Evolutionary conservation across 2,797 vertebrate genomes (phyloP), one percentile per base, ranked within the genome.

Genomic region (Eidolon dupreanum): DNA sequence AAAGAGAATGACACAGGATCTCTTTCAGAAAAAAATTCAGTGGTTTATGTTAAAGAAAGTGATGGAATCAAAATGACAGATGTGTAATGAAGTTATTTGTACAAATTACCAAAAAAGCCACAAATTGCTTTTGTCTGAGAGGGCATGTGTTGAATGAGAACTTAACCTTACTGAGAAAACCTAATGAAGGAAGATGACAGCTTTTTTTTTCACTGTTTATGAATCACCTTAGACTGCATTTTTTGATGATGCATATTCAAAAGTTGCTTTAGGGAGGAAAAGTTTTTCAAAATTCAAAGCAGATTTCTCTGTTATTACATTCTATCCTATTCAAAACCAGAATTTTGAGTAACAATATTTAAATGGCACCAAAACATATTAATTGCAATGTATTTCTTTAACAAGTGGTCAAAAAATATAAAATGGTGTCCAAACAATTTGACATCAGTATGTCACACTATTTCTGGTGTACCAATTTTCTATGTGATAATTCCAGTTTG

Each of bases 31-130:
- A 95, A 97, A 85, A 55, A 66, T 59, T 79, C 96, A 24, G 82
- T 95, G 13, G 75, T 83, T 36, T 97, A 97, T 65, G 82, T 97
- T 95, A 97, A 97, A 94, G 97, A 97, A 97, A 97, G 82, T 33
- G 95, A 98, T 96, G 88, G 94, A 46, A 89, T 97, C 88, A 96
- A 97, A 96, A 84, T 98, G 36, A 98, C 66, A 93, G 95, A 98
- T 57, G 57, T 98, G 66, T 86, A 97, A 71, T 98, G 75, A 98
- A 94, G 26, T 73, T 71, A 53, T 89, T 71, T 65, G 51, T 82
- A 81, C 33, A 7, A 24, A 28, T 66, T 78, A 68, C 46, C 70
- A 93, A 85, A 88, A 55, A 93, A 74, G 63, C n/a, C 65, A 79
- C 92, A 92, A 94, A n/a, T 31, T 63, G 61, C 49, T 87, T 97